These are phyloP conservation scores for Decapterus maruadsi DNA, from an alignment of 2,797 vertebrate species.

Conservation along the genomic window DNA sequence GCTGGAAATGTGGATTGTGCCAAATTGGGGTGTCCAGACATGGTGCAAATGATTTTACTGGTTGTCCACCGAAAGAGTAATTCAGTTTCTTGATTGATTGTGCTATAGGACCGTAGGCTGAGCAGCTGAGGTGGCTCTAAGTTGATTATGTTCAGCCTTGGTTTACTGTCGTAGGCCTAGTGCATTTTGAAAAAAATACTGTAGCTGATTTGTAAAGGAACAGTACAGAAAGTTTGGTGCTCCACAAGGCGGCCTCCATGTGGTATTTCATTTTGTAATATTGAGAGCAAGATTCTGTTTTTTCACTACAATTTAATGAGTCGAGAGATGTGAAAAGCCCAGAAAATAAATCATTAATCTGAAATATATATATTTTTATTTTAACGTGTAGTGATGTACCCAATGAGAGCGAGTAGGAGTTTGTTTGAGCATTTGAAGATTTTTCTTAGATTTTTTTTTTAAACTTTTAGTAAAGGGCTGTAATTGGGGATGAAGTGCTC, in stretches of 20 bases:
- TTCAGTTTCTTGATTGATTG: too few relatives aligned
- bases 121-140: neutral
- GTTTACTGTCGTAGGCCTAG: neutral
- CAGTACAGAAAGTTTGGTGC: neutral
- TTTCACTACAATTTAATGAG: conserved; percentile 3
- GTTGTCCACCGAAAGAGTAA: neutral
- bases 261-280: conserved; percentile 1
- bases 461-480: too few relatives aligned
- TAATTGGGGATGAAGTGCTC: neutral
- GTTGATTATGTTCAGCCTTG: neutral
- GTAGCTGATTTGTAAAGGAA: neutral
- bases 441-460: too few relatives aligned
- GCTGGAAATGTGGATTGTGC: too few relatives aligned
- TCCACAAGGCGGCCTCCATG: neutral
- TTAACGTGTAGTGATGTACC: neutral
- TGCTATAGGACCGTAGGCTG: neutral
- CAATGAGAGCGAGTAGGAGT: neutral
- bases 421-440: neutral
- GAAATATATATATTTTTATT: conserved; percentile 2
- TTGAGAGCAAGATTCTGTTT: neutral
- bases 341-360: neutral
- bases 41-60: too few relatives aligned
- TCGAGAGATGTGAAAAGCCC: neutral
- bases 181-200: neutral
- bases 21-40: too few relatives aligned